Conservation (phyloP, 2,113 vertebrate genomes). For the Semicossyphus pulcher region DNA sequence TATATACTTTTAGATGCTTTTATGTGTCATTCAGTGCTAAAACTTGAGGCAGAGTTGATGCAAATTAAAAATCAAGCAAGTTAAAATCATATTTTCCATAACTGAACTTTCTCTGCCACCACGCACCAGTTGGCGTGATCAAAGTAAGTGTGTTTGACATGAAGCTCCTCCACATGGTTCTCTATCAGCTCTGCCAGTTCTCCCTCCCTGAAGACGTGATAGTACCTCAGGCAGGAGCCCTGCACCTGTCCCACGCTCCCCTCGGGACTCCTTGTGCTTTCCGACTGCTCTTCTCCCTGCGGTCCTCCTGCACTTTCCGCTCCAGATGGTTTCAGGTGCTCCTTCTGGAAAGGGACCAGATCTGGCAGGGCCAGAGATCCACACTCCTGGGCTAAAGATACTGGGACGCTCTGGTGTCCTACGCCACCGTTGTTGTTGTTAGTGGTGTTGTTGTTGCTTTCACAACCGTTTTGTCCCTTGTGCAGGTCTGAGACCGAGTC, state of each 20-base stretch:
- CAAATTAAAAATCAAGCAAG: conserved; percentile 26
- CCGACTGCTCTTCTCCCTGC: conserved; percentile 32
- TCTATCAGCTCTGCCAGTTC: conserved; percentile 79
- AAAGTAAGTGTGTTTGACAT: conserved; percentile 80
- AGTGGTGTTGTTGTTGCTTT: conserved; percentile 7
- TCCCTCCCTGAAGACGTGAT: conserved; percentile 83
- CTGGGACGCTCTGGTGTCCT: conserved; percentile 51
- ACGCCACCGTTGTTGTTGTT: conserved; percentile 7
- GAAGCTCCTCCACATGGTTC: conserved; percentile 77
- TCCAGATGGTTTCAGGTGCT: conserved; percentile 42
- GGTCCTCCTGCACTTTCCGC: conserved; percentile 41
- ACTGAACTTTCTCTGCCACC: conserved; percentile 79
- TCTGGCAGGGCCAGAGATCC: conserved; percentile 82
- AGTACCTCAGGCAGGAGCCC: conserved; percentile 78
- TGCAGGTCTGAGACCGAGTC: conserved; percentile 69
- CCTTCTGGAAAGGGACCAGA: conserved; percentile 79
- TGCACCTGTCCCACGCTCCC: conserved; percentile 32
- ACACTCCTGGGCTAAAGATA: conserved; percentile 68
- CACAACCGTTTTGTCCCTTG: conserved; percentile 45
- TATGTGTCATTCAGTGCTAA: conserved; percentile 49
- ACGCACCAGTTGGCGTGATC: conserved; percentile 82
- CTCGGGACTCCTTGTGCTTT: conserved; percentile 59
- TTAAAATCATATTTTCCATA: conserved; percentile 71
- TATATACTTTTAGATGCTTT: conserved; percentile 2
- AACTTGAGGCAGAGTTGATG: conserved; percentile 52